Evolutionary conservation across 2,888 invertebrate species (phyloP), one percentile per base, ranked within the genome.

Genomic region (Malacosoma neustria): DNA sequence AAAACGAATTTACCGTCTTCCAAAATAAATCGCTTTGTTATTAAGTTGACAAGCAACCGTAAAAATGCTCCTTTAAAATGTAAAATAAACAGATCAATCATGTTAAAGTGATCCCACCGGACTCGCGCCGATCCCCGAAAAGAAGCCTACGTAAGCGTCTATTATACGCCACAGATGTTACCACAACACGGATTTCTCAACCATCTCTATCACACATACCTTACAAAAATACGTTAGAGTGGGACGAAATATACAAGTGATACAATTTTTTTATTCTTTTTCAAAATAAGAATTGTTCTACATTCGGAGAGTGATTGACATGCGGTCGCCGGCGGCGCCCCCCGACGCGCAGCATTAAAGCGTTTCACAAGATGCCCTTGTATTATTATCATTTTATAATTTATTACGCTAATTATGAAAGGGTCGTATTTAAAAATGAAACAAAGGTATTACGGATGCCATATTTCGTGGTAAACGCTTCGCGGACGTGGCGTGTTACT

Each of bases 1-100:
- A 81, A 85, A 80, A 64, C 64, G 74, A 82, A 79, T 70, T 80
- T 80, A 81, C 75, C 74, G 69, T 80, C 72, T 82, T 73, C 61
- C 73, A 59, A 80, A 77, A 84, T 82, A 81, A 82, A 85, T 82
- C 73, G 81, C 80, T 81, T 81, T 80, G 82, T 84, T 84, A 85
- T 84, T 81, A 82, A 82, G 84, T 82, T 82, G 85, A 84, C 85
- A 84, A 81, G 76, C 84, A 82, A 82, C 82, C 85, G 84, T 85
- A 85, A 84, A 84, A 85, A 84, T 81, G 81, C 75, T 77, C 73
- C 76, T 84, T 84, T 84, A 84, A 85, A 85, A 84, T 85, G 82
- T 84, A 80, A 85, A 85, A 85, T 84, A 85, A 85, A 85, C 85
- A 84, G 84, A 85, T 85, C 85, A 85, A 85, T 85, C 85, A 85